A percentile compares a stretch with the other conserved stretches of the same genome.
phyloP scores from a whole-genome alignment of 2,888 invertebrate genomes.

The Hydrotaea cyrtoneurina region DNA sequence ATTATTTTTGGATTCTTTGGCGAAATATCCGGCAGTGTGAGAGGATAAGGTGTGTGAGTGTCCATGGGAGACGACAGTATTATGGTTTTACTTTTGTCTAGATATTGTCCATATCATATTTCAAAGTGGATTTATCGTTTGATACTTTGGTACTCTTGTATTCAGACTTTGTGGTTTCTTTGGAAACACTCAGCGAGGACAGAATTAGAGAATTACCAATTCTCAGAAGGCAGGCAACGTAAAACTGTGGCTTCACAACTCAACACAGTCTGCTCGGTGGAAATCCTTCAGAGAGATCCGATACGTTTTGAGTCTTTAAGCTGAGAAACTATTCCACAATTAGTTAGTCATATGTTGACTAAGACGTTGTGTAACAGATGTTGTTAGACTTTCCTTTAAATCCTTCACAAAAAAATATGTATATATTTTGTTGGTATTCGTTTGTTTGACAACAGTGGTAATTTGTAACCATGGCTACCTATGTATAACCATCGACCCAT shows the following conservation, averaged over 20 bases:
- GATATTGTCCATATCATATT: neutral
- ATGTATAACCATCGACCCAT: neutral
- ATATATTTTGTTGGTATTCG: neutral
- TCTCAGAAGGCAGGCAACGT: neutral
- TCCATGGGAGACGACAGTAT: neutral
- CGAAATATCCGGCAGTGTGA: neutral
- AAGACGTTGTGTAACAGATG: neutral
- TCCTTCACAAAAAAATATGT: neutral
- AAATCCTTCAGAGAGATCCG: neutral
- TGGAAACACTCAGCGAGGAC: conserved; percentile 51
- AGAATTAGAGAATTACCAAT: conserved; percentile 29
- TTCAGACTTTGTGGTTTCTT: conserved; percentile 36
- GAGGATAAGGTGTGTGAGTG: neutral
- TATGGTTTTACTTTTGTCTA: neutral
- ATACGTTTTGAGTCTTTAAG: neutral
- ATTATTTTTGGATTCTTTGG: neutral
- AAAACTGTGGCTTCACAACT: neutral
- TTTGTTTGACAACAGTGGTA: neutral
- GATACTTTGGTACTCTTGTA: neutral
- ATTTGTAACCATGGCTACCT: conserved; percentile 11
- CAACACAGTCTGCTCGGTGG: neutral
- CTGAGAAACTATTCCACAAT: no score
- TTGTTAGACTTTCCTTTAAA: neutral
- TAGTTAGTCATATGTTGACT: no score
- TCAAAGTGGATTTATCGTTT: neutral